Evolutionary conservation across 2,888 invertebrate genomes (phyloP).

Genomic region (Drosophila macrospina): DNA sequence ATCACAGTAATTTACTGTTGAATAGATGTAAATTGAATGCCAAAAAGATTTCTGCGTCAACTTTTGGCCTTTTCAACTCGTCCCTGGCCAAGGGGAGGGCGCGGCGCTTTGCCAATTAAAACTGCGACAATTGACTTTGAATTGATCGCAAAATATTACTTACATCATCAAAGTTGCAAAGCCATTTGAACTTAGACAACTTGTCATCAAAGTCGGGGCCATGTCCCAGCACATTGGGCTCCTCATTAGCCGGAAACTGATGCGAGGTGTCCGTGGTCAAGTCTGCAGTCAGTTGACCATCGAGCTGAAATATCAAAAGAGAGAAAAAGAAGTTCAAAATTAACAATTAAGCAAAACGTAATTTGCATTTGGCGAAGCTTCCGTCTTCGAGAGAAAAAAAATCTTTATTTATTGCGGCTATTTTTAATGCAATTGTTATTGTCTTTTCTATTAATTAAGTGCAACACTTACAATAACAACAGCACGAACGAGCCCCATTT

Average conservation of each 20-base stretch:
- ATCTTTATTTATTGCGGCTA: not conserved
- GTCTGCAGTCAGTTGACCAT: slow-evolving; percentile 69
- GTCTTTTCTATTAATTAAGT: slow-evolving; percentile 16
- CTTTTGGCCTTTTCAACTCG: slow-evolving; percentile 13
- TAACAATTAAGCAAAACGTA: slow-evolving; percentile 24
- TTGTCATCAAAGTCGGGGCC: slow-evolving; percentile 71
- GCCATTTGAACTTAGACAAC: slow-evolving; percentile 77
- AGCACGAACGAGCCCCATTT: slow-evolving; percentile 27
- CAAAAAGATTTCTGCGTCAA: slow-evolving; percentile 12
- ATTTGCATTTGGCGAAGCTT: slow-evolving; percentile 44
- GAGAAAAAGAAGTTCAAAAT: slow-evolving; percentile 15
- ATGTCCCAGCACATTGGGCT: slow-evolving; percentile 82
- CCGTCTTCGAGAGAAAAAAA: slow-evolving; percentile 21
- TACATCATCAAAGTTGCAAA: slow-evolving; percentile 86
- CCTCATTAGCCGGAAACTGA: slow-evolving; percentile 84
- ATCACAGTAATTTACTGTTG: slow-evolving; percentile 20
- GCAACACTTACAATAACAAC: slow-evolving; percentile 20
- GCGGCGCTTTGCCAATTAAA: slow-evolving; percentile 45
- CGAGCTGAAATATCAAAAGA: slow-evolving; percentile 61
- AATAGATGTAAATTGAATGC: slow-evolving; percentile 27
- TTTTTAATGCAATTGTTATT: slow-evolving; percentile 17
- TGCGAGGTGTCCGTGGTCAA: slow-evolving; percentile 61
- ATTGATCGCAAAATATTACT: slow-evolving; percentile 51
- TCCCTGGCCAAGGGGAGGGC: slow-evolving; percentile 3
- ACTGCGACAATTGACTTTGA: slow-evolving; percentile 26